These are phyloP conservation scores for Lota lota DNA, from an alignment of 2,113 vertebrate species.

Conservation along the genomic window DNA sequence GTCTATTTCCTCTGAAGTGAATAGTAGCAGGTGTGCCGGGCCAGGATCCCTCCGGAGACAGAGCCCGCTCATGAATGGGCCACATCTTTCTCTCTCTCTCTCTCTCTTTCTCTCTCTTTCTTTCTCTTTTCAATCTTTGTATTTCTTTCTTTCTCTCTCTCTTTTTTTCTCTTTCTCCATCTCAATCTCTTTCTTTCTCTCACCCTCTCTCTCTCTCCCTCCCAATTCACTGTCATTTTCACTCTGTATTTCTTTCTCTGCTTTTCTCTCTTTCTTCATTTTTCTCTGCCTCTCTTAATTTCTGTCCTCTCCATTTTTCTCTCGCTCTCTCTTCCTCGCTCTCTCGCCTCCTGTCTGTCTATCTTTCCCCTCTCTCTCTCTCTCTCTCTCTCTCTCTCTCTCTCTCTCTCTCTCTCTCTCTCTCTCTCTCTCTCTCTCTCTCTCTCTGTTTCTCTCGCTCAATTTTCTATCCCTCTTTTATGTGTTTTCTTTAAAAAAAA, in stretches of 20 bases:
- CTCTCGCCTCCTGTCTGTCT: no score
- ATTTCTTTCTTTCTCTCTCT: no score
- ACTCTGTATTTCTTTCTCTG: conserved; percentile 16
- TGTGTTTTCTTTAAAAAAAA: no score
- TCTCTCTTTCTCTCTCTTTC: conserved; percentile 26
- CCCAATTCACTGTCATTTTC: conserved; percentile 57
- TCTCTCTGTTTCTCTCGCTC: no score
- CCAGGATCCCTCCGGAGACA: conserved; percentile 53
- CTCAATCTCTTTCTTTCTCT: conserved; percentile 21
- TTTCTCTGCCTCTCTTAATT: conserved; percentile 24
- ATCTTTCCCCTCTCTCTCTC: no score
- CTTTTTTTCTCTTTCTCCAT: conserved; percentile 34
- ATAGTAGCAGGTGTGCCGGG: conserved; percentile 82
- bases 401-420: background rate
- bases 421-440: no score
- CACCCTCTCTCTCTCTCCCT: conserved; percentile 37
- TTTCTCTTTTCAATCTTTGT: no score
- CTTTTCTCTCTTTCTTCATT: conserved; percentile 17
- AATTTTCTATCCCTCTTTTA: no score
- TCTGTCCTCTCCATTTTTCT: conserved; percentile 33
- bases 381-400: conserved; percentile 32
- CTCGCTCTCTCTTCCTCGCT: conserved; percentile 10
- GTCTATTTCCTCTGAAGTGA: conserved; percentile 82
- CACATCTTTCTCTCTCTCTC: conserved; percentile 61
- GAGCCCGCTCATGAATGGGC: conserved; percentile 71